These are phyloP conservation scores for Macrotus californicus DNA, from an alignment of 2,113 vertebrate genomes.

Conservation along the genomic window DNA sequence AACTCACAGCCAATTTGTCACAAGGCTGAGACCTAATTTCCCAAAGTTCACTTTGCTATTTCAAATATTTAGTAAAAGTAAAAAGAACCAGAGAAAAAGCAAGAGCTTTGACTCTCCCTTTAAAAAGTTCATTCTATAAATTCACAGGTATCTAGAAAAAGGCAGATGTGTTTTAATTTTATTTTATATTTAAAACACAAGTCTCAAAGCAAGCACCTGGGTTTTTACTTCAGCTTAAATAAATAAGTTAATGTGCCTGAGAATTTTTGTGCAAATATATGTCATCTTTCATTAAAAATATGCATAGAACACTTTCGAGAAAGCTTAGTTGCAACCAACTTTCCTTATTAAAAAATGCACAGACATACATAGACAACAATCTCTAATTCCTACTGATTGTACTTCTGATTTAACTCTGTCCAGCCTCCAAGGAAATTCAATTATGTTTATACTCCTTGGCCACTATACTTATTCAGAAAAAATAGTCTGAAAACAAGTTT, in stretches of 20 bases:
- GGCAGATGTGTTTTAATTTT: slow-evolving; percentile 21
- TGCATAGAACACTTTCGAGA: slow-evolving; percentile 63
- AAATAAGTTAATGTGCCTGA: slow-evolving; percentile 74
- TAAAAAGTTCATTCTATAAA: slow-evolving; percentile 16
- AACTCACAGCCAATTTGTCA: background rate
- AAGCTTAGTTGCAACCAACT: slow-evolving; percentile 47
- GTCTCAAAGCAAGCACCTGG: slow-evolving; percentile 70
- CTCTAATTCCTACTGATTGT: slow-evolving; percentile 67
- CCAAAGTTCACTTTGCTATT: background rate
- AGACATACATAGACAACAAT: slow-evolving; percentile 49
- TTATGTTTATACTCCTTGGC: slow-evolving; percentile 52
- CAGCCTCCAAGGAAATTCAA: slow-evolving; percentile 56
- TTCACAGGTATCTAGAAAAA: slow-evolving; percentile 15
- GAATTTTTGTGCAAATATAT: slow-evolving; percentile 70
- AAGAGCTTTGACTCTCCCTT: background rate
- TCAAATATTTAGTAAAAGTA: background rate
- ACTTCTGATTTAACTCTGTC: slow-evolving; percentile 58
- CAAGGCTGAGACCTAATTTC: background rate
- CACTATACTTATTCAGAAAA: slow-evolving; percentile 51
- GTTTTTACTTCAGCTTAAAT: slow-evolving; percentile 69
- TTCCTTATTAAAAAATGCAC: slow-evolving; percentile 44
- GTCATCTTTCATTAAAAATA: slow-evolving; percentile 67
- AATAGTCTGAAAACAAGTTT: slow-evolving; percentile 31
- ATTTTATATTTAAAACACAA: slow-evolving; percentile 27
- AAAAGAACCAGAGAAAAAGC: background rate